Conservation (phyloP, 2,888 invertebrate genomes). For the Caenorhabditis sp. region DNA sequence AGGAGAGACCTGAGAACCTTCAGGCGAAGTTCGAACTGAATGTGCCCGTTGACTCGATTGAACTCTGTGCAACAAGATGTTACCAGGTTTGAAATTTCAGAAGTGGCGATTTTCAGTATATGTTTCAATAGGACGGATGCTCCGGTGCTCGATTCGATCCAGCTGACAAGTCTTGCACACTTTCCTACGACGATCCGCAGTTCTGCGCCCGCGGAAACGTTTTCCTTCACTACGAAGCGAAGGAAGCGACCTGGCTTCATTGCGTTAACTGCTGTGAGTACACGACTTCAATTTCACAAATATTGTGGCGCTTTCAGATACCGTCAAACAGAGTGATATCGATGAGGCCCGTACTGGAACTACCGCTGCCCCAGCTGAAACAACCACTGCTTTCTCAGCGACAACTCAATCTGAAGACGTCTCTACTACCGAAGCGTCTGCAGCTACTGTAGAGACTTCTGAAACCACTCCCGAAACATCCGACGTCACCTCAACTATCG, state of each 20-base stretch:
- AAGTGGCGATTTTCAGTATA: neutral
- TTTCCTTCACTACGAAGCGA: slow-evolving; percentile 62
- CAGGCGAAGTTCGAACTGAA: slow-evolving; percentile 69
- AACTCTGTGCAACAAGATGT: slow-evolving; percentile 73
- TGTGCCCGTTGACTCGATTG: slow-evolving; percentile 68
- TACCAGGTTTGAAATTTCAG: slow-evolving; percentile 67
- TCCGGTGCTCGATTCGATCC: slow-evolving; percentile 72
- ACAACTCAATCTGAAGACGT: neutral
- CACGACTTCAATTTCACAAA: neutral
- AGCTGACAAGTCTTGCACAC: slow-evolving; percentile 61
- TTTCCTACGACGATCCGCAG: slow-evolving; percentile 73
- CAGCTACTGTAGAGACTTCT: neutral
- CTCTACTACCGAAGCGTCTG: slow-evolving; percentile 10
- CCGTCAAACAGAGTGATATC: slow-evolving; percentile 47
- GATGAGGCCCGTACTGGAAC: slow-evolving; percentile 49
- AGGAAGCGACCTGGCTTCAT: slow-evolving; percentile 69
- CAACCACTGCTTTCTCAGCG: slow-evolving; percentile 2
- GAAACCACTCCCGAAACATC: neutral
- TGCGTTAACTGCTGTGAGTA: slow-evolving; percentile 73
- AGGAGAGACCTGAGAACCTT: slow-evolving; percentile 67
- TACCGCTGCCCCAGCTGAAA: slow-evolving; percentile 15
- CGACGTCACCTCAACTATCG: slow-evolving; percentile 7
- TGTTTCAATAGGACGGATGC: slow-evolving; percentile 68
- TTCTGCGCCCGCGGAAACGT: slow-evolving; percentile 66
- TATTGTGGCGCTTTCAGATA: slow-evolving; percentile 24